phyloP scores from a whole-genome alignment of 2,797 vertebrate genomes.

The Alfaro cultratus region DNA sequence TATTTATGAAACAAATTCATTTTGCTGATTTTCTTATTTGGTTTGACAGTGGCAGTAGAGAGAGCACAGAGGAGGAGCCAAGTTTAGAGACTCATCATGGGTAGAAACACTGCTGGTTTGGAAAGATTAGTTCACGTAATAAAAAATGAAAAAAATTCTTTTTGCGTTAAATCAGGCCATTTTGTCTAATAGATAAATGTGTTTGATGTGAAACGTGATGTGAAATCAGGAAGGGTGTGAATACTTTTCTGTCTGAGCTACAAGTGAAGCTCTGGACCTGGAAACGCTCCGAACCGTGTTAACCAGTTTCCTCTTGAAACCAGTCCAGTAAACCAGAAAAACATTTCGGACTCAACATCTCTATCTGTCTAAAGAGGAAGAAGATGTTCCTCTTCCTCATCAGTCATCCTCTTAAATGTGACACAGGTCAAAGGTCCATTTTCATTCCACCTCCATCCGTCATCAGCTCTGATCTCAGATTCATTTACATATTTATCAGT shows the following conservation, averaged over 20 bases:
- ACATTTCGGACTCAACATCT: neutral
- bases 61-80: neutral
- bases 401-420: conserved; percentile 47
- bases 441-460: too few species aligned
- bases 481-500: too few species aligned
- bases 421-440: conserved; percentile 57
- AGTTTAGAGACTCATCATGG: neutral
- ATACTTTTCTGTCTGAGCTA: neutral
- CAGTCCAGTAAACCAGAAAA: conserved; percentile 39
- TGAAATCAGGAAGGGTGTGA: neutral
- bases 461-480: too few species aligned
- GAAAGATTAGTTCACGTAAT: neutral
- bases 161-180: neutral
- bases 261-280: conserved; percentile 16
- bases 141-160: neutral
- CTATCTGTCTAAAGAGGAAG: conserved; percentile 15
- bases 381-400: conserved; percentile 4
- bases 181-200: neutral
- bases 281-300: conserved; percentile 38
- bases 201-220: neutral
- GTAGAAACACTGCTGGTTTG: neutral
- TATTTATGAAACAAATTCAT: neutral
- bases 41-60: neutral
- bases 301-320: conserved; percentile 62
- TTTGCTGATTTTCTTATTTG: neutral